Base-by-base conservation (phyloP, 2,888 invertebrate species). In the Agrilus cyanescens region DNA sequence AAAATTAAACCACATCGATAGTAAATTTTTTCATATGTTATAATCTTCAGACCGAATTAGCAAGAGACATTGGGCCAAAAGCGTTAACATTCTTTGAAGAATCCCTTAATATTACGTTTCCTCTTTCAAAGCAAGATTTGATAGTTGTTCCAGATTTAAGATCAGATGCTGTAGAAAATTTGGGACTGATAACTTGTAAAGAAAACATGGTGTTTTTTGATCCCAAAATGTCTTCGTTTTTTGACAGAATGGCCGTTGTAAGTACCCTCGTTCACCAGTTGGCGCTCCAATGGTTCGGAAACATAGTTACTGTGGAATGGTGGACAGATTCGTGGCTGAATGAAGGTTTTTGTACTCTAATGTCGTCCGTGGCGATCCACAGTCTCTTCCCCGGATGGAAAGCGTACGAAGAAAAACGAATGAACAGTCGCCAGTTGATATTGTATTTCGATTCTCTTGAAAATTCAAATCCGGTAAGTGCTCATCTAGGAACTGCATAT, bases 101-200 rank as follows among this genome's bases (percentile, higher is more conserved):
- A 1, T 83, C 78, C 64, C 86, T 87, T 66, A 74, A 77, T 54
- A 73, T 82, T 32, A 66, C 74, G 3, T 88, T 82, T 66, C 82
- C 82, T 0, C 69, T 85, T 6, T 78, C 81, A 1, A 85, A 85
- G 63, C 78, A 80, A 55, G 87, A 87, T 66, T 83, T 86, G 82
- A 73, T 84, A 12, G 85, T 85, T 7, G 75, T 88, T 38, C 85
- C 86, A 0, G 85, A 86, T 65, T 86, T 86, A 65, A 68, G 74
- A 3, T 80, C 83, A 0, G 82, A 80, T 0, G 85, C 84, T 44
- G 85, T 85, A 85, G 78, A 78, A 59, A 78, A 79, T 57, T 85
- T 85, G 83, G 81, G 89, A 2, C 69, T 91, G 45, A 82, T 93
- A 51, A 90, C 89, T 0, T 91, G 87, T 68, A 68, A 82, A 31